Evolutionary conservation across 2,888 invertebrate species (phyloP).

Genomic region (Cantharis rufa): DNA sequence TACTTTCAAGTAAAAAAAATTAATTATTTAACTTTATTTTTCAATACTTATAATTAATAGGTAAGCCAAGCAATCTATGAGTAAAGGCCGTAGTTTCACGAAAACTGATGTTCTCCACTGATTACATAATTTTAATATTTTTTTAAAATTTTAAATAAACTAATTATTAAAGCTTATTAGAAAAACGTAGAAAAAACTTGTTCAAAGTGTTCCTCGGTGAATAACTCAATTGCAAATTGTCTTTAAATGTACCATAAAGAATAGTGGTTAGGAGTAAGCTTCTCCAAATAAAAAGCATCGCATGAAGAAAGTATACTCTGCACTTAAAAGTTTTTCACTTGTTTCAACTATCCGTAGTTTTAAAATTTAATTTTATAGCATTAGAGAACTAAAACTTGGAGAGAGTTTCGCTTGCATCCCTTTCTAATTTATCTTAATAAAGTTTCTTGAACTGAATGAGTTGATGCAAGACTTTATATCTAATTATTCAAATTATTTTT

Average conservation of each 20-base stretch:
- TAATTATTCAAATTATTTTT: neutral
- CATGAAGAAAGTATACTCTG: neutral
- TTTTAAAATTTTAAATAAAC: too few species aligned
- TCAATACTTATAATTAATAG: too few species aligned
- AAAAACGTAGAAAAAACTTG: neutral
- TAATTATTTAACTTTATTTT: too few species aligned
- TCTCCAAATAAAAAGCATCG: neutral
- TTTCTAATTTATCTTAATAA: neutral
- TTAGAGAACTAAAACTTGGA: neutral
- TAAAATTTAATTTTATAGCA: neutral
- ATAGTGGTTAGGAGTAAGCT: neutral
- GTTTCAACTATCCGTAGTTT: neutral
- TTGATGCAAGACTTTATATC: neutral
- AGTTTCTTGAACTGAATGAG: neutral
- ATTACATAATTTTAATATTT: too few species aligned
- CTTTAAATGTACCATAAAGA: neutral
- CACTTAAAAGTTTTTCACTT: neutral
- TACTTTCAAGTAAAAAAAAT: too few species aligned
- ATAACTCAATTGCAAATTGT: too few species aligned
- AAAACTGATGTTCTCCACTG: too few species aligned
- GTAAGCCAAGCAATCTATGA: too few species aligned
- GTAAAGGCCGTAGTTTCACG: too few species aligned
- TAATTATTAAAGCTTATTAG: neutral
- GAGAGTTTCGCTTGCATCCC: neutral
- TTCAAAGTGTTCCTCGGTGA: neutral